phyloP scores from a whole-genome alignment of 2,888 invertebrate species.

The Oxystoma pomonae region DNA sequence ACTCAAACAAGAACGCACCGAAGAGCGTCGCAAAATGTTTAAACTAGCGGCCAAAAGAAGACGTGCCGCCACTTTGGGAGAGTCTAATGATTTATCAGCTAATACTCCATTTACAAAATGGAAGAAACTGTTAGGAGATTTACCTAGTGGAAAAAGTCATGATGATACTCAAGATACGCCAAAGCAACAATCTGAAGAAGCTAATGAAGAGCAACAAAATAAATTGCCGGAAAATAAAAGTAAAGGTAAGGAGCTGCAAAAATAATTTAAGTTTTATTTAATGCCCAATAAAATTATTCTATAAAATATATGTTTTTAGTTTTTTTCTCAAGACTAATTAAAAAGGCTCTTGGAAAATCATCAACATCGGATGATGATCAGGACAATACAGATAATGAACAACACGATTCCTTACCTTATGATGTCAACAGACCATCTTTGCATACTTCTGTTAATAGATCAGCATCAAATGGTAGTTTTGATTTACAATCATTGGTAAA shows the following conservation, averaged over 20 bases:
- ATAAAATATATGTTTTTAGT: conserved; percentile 37
- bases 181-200: conserved; percentile 35
- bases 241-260: conserved; percentile 27
- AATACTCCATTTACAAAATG: conserved; percentile 61
- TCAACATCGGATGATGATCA: conserved; percentile 52
- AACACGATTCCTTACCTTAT: conserved; percentile 66
- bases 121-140: conserved; percentile 63
- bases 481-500: conserved; percentile 1
- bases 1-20: conserved; percentile 82
- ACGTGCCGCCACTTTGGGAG: conserved; percentile 50
- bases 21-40: conserved; percentile 90
- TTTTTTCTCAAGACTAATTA: conserved; percentile 57
- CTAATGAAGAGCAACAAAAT: conserved; percentile 16
- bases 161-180: conserved; percentile 49
- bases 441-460: conserved; percentile 12
- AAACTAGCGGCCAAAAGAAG: conserved; percentile 73
- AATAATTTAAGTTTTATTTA: no score
- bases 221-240: conserved; percentile 28
- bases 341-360: conserved; percentile 57
- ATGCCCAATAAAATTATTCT: not conserved
- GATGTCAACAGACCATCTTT: conserved; percentile 41
- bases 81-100: conserved; percentile 55
- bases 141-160: conserved; percentile 56
- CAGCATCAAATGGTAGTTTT: conserved; percentile 3
- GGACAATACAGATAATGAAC: conserved; percentile 66